Conservation (phyloP, 2,888 invertebrate genomes). For the Oscheius sp. region DNA sequence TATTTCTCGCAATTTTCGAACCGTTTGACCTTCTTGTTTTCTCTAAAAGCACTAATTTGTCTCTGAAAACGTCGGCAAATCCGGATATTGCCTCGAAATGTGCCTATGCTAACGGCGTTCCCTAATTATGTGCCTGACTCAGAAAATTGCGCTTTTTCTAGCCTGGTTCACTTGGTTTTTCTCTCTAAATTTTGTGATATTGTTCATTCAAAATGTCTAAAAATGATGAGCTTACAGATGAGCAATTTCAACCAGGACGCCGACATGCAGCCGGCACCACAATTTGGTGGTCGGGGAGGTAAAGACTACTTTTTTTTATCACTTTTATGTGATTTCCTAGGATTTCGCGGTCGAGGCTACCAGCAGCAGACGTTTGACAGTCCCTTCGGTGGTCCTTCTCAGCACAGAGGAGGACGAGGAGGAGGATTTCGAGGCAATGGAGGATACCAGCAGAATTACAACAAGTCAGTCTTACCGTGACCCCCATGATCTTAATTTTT, state of each 20-base stretch:
- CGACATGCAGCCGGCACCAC: conserved; percentile 12
- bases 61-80: no score
- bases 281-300: background rate
- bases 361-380: conserved; percentile 7
- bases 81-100: no score
- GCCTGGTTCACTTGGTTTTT: no score
- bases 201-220: no score
- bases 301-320: no score
- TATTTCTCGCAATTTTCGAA: no score
- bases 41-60: no score
- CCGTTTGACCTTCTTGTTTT: no score
- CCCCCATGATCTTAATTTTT: background rate
- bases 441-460: conserved; percentile 13
- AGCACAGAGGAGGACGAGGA: background rate
- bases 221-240: background rate
- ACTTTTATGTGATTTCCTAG: background rate
- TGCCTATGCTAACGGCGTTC: no score
- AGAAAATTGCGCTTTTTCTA: no score
- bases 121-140: no score
- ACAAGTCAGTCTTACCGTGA: conserved; percentile 28
- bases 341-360: background rate
- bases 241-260: conserved; percentile 13
- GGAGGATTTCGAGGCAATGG: background rate
- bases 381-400: conserved; percentile 15
- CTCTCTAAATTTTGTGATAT: no score